Evolutionary conservation across 2,113 vertebrate species (phyloP), one percentile per base, ranked within the genome.

Genomic region (Anas platyrhynchos): DNA sequence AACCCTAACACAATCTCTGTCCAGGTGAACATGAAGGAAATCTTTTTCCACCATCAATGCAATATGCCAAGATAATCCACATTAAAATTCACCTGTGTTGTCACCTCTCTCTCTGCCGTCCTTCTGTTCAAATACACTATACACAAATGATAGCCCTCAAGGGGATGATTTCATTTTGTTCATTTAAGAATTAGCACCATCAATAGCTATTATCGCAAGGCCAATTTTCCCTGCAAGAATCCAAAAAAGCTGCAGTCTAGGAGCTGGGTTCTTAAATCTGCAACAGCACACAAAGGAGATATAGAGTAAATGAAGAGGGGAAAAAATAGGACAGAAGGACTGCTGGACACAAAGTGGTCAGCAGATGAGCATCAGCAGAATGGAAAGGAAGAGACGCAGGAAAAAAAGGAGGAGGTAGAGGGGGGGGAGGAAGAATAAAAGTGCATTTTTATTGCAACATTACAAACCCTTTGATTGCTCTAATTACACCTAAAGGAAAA

Each of bases 401-500:
- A 61, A 41, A 68, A 86, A 48, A 58, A 34, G 54, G 41, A 48
- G 9, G 17, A 59, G 22, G 16, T 22, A 73, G 27, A 11, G 4
- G 66, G 25, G 3, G 3, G 0, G 0, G 44, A 71, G 26, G 44
- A 90, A 89, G 32, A 93, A 82, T 27, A 80, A 46, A 88, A 94
- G 46, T 80, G 65, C 65, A 61, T 95, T 97, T 97, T 90, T 92
- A 93, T 89, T 95, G 86, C 77, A 38, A 16, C 86, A 93, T 91
- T 97, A 96, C 43, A 96, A 98, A 96, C 83, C 88, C 87, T 97
- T 81, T 97, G 94, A 98, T 97, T 97, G 95, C 92, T 98, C 97
- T 98, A 98, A 98, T 98, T 98, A 97, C 96, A 98, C 93, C 95
- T 98, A 96, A 94, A 98, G 95, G 94, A 97, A 98, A 98, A 97